Evolutionary conservation across 2,888 invertebrate genomes (phyloP), one percentile per base, ranked within the genome.

Genomic region (Patella ulyssiponensis): DNA sequence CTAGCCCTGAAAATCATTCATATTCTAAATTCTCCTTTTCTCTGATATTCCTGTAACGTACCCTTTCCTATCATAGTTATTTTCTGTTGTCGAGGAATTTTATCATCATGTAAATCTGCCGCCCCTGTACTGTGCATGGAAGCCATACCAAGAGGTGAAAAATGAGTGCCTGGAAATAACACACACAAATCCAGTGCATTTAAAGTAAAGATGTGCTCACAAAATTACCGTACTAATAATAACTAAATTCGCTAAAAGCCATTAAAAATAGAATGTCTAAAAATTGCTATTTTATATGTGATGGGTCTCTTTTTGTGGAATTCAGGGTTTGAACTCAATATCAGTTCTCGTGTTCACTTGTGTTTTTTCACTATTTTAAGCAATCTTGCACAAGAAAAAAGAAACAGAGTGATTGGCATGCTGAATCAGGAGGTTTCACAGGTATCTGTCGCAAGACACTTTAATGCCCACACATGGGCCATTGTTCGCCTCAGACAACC

Each of bases 61-160:
- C 88, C 88, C 86, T 85, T 86, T 82, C 88, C 89, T 74, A 88
- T 82, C 70, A 89, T 87, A 81, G 87, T 86, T 83, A 89, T 88
- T 80, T 86, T 84, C 77, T 87, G 86, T 52, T 83, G 86, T 78
- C 82, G 84, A 54, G 85, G 83, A 69, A 75, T 80, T 77, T 85
- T 83, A 69, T 86, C 87, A 70, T 84, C 85, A 77, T 86, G 85
- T 72, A 82, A 78, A 58, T 86, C 87, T 77, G 83, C 71, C 33
- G 86, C 82, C 73, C 87, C 87, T 81, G 84, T 82, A 78, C 83
- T 81, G 83, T 86, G 84, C 79, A 83, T 82, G 73, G 88, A 86
- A 76, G 88, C 86, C 81, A 87, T 85, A 79, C 88, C 87, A 79
- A 88, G 84, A 75, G 89, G 88, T 76, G 89, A 88, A 72, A 88